Evolutionary conservation across 2,113 vertebrate species (phyloP).

Genomic region (Platichthys flesus): DNA sequence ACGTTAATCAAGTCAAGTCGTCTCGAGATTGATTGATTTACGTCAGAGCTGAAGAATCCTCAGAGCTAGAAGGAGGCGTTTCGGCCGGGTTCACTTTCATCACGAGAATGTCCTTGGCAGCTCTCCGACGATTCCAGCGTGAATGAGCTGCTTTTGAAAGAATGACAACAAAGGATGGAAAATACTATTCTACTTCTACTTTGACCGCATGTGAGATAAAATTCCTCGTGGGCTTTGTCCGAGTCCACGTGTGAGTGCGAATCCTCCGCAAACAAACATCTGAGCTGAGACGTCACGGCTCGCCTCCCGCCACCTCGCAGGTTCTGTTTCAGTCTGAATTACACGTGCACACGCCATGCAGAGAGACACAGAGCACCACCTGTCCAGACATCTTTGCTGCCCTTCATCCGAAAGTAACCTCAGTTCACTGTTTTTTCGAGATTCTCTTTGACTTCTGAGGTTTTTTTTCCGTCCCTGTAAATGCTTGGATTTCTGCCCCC

Average conservation of each 20-base stretch:
- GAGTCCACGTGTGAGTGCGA: neutral
- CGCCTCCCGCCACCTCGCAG: neutral
- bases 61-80: constrained; percentile 40
- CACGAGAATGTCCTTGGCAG: constrained; percentile 64
- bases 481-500: constrained; percentile 30
- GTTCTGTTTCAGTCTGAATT: constrained; percentile 12
- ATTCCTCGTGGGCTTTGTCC: too few species aligned
- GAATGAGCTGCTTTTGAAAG: constrained; percentile 43
- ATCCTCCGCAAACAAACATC: constrained; percentile 1
- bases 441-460: constrained; percentile 2
- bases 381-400: constrained; percentile 11
- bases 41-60: constrained; percentile 15
- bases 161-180: constrained; percentile 51
- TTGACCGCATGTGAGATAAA: neutral
- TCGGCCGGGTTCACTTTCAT: constrained; percentile 50
- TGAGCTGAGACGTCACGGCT: constrained; percentile 16
- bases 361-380: constrained; percentile 11
- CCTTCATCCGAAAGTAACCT: neutral
- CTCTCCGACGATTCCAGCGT: constrained; percentile 47
- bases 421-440: neutral
- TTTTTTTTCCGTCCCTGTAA: constrained; percentile 9
- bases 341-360: constrained; percentile 14
- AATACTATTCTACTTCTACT: constrained; percentile 37
- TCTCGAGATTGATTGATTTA: constrained; percentile 25
- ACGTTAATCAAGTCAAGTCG: constrained; percentile 29